Evolutionary conservation across 2,888 invertebrate species (phyloP).

Genomic region (Eupithecia centaureata): DNA sequence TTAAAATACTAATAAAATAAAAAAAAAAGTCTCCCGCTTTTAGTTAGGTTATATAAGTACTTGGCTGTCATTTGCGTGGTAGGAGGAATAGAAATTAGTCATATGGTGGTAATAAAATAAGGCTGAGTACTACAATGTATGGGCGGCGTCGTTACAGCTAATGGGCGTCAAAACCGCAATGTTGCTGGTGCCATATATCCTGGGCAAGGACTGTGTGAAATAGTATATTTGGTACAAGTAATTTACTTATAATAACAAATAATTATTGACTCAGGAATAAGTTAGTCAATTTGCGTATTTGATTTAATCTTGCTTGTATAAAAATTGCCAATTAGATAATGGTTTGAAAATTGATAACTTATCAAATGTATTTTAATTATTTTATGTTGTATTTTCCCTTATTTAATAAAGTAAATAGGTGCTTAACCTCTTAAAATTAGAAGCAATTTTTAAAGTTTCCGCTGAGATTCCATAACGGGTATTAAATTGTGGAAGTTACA

Average conservation of each 20-base stretch:
- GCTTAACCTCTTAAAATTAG: background rate
- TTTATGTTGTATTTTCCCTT: background rate
- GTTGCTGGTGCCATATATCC: background rate
- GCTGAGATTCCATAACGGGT: slow-evolving; percentile 10
- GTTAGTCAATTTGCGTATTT: background rate
- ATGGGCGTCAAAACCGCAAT: slow-evolving; percentile 19
- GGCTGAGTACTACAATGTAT: slow-evolving; percentile 25
- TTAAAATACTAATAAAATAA: too few species aligned
- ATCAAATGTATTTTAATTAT: too few species aligned
- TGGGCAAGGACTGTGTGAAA: background rate
- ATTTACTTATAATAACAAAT: too few species aligned
- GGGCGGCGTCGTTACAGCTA: slow-evolving; percentile 19
- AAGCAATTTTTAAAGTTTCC: slow-evolving; percentile 9
- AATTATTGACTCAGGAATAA: background rate
- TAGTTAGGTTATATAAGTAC: too few species aligned
- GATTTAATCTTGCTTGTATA: too few species aligned
- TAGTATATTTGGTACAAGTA: background rate
- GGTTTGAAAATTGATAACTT: too few species aligned
- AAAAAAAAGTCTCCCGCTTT: too few species aligned
- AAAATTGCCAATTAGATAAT: too few species aligned
- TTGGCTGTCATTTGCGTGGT: background rate
- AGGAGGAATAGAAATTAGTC: slow-evolving; percentile 27
- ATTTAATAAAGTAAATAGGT: background rate
- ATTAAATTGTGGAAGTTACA: slow-evolving; percentile 9
- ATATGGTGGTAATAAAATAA: slow-evolving; percentile 26